Evolutionary conservation across 2,888 invertebrate genomes (phyloP).

Genomic region (Acrocera orbiculus): DNA sequence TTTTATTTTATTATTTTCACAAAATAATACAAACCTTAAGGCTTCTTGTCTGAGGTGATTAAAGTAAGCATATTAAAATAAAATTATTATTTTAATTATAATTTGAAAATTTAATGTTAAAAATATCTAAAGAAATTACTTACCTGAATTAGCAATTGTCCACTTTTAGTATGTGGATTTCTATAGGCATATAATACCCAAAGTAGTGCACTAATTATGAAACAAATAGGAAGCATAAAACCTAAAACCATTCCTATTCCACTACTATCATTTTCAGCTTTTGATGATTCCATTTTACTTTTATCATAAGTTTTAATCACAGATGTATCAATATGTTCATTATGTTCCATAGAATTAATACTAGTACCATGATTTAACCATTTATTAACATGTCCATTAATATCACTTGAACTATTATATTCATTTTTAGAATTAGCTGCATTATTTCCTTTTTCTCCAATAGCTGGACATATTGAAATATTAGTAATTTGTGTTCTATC

Average conservation of each 20-base stretch:
- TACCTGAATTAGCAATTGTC: conserved; percentile 92
- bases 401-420: not conserved
- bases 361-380: too few relatives aligned
- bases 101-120: too few relatives aligned
- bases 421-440: conserved; percentile 12
- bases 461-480: conserved; percentile 19
- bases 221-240: conserved; percentile 48
- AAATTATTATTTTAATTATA: too few relatives aligned
- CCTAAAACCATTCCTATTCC: conserved; percentile 35
- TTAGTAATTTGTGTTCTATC: conserved; percentile 19
- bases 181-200: conserved; percentile 92
- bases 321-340: conserved; percentile 2
- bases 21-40: too few relatives aligned
- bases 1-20: too few relatives aligned
- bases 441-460: conserved; percentile 27
- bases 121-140: too few relatives aligned
- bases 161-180: conserved; percentile 88
- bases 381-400: not conserved
- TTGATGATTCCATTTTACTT: conserved; percentile 6
- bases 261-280: conserved; percentile 17
- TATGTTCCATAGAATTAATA: not conserved
- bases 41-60: too few relatives aligned
- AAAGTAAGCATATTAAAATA: too few relatives aligned
- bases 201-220: conserved; percentile 46
- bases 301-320: conserved; percentile 6